Conservation (phyloP, 2,797 vertebrate genomes). For the Tokudaia muenninki region DNA sequence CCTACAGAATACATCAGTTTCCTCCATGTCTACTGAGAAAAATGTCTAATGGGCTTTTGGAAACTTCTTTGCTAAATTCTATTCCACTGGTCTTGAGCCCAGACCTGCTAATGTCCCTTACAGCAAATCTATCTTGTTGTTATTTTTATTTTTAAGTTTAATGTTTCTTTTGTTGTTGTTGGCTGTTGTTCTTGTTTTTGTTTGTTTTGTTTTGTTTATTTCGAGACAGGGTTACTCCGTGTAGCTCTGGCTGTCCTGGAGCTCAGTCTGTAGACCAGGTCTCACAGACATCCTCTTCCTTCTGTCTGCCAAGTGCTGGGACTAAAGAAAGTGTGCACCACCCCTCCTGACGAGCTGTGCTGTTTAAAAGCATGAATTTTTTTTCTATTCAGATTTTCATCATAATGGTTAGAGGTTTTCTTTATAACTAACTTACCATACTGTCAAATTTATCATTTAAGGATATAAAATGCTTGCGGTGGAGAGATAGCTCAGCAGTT, state of each 20-base stretch:
- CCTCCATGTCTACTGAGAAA: not conserved
- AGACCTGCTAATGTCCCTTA: not conserved
- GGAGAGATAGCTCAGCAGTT: not conserved
- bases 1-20: not conserved
- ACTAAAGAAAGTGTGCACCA: not conserved
- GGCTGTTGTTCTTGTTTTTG: not conserved
- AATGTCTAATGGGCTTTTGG: not conserved
- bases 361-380: not conserved
- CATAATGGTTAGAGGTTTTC: not conserved
- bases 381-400: not conserved
- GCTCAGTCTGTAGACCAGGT: not conserved
- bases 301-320: not conserved
- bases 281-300: not conserved
- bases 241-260: not conserved
- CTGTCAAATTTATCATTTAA: slow-evolving; percentile 11
- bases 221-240: not conserved
- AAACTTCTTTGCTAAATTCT: not conserved
- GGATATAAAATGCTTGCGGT: not conserved
- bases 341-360: not conserved
- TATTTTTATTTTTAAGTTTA: not conserved
- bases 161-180: not conserved
- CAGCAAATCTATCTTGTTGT: not conserved
- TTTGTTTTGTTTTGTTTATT: not conserved
- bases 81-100: not conserved
- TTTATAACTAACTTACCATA: slow-evolving; percentile 21